Evolutionary conservation across 2,797 vertebrate genomes (phyloP).

Genomic region (Pangasius djambal): DNA sequence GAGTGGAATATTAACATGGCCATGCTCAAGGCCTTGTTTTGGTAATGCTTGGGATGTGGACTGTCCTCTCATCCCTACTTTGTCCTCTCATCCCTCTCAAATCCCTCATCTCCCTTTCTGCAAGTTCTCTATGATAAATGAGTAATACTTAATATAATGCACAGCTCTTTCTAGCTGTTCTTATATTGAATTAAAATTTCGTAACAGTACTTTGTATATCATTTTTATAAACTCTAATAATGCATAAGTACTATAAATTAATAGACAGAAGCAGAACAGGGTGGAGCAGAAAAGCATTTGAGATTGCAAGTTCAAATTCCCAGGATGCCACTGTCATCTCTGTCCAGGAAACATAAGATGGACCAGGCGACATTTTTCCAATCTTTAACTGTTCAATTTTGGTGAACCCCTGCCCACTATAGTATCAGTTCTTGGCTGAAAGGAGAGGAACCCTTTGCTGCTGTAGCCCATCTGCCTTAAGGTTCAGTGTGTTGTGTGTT

Average conservation of each 20-base stretch:
- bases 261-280: background rate
- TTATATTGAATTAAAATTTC: background rate
- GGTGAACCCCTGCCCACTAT: background rate
- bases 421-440: background rate
- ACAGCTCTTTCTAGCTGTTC: background rate
- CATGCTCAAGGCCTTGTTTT: slow-evolving; percentile 50
- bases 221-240: background rate
- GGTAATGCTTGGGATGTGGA: slow-evolving; percentile 15
- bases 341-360: background rate
- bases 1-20: slow-evolving; percentile 42
- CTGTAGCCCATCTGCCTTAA: background rate
- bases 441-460: background rate
- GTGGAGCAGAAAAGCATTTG: background rate
- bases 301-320: background rate
- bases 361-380: background rate
- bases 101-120: background rate
- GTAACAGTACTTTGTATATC: background rate
- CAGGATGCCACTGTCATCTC: background rate
- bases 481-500: background rate
- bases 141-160: background rate
- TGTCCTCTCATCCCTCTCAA: slow-evolving; percentile 4
- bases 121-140: background rate
- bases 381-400: background rate
- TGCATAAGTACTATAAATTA: background rate
- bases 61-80: background rate